Evolutionary conservation across 1,140 invertebrate genomes (phyloP), one percentile per base, ranked within the genome.

Genomic region (Drosophila funebris): DNA sequence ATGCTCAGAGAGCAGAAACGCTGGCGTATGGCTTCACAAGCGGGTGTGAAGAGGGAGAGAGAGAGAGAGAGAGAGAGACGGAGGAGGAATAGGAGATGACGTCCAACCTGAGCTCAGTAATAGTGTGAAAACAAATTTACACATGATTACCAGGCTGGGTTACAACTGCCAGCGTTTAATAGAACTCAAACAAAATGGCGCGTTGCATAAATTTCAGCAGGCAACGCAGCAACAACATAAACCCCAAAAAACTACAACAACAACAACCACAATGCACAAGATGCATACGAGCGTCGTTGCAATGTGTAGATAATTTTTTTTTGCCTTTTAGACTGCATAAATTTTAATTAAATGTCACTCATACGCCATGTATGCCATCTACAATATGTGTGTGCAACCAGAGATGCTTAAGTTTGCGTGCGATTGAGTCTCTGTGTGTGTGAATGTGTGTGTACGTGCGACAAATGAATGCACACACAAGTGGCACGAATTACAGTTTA

Each of bases 271-370:
- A 39, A 37, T 14, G 8, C 48, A 14, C 48, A n/a, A 67, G 64
- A 58, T 48, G 54, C 20, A 33, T 18, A 37, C 20, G 9, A 43
- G 33, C 36, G 39, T 36, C 22, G 46, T 41, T 27, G 46, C 22
- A 62, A 31, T 48, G 41, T 76, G 73, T 79, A 79, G 73, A 80
- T 24, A 48, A 48, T 48, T 48, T 61, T 48, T 48, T 61, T 85
- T 75, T 88, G 74, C 83, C 74, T 76, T 85, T 83, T 87, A 82
- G 67, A 87, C 83, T 85, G 68, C 82, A 85, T 85, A 85, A 85
- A 85, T 85, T 87, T 87, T 87, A 87, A 87, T 87, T 87, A 87
- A 87, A 87, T 87, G 83, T 87, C 83, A 87, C 83, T 87, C 83
- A 87, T 87, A 87, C 83, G 83, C 83, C 83, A 87, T 76, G 83